These are phyloP conservation scores for Eucera pruinosa DNA, from an alignment of 2,888 invertebrate species.

Conservation along the genomic window DNA sequence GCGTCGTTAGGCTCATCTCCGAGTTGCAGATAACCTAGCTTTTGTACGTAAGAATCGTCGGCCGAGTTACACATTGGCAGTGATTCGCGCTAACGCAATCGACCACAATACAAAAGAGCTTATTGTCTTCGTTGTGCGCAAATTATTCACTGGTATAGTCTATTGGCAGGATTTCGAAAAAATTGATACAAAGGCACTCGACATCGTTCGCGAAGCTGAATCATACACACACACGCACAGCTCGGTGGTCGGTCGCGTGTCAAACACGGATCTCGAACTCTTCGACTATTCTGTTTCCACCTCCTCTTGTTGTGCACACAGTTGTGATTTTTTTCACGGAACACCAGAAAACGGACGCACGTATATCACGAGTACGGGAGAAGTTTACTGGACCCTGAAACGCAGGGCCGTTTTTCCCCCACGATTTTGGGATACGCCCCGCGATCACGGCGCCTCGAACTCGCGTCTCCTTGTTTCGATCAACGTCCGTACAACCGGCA, in stretches of 20 bases:
- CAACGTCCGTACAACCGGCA: slow-evolving; percentile 51
- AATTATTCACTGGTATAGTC: neutral
- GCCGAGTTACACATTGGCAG: slow-evolving; percentile 83
- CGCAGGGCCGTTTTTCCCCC: slow-evolving; percentile 50
- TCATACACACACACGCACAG: too few species aligned
- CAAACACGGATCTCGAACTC: slow-evolving; percentile 54
- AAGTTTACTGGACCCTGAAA: slow-evolving; percentile 43
- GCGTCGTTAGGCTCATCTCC: slow-evolving; percentile 75
- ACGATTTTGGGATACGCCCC: slow-evolving; percentile 76
- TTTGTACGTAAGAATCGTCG: slow-evolving; percentile 81
- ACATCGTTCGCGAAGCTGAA: slow-evolving; percentile 52
- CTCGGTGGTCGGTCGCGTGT: slow-evolving; percentile 54
- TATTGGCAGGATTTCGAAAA: slow-evolving; percentile 3
- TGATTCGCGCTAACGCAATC: slow-evolving; percentile 47
- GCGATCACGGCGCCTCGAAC: slow-evolving; percentile 63
- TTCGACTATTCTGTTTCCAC: too few species aligned
- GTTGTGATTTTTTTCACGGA: slow-evolving; percentile 57
- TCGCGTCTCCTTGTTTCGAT: slow-evolving; percentile 51
- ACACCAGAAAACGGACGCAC: slow-evolving; percentile 55
- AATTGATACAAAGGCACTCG: slow-evolving; percentile 27
- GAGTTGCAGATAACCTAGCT: slow-evolving; percentile 81
- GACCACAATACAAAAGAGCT: slow-evolving; percentile 21
- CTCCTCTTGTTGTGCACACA: slow-evolving; percentile 34
- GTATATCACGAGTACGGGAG: slow-evolving; percentile 39
- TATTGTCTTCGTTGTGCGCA: slow-evolving; percentile 1